A percentile compares a stretch with the other conserved stretches of the same genome.
Evolutionary conservation across 2,888 invertebrate genomes (phyloP).

Genomic region (Tuta absoluta): DNA sequence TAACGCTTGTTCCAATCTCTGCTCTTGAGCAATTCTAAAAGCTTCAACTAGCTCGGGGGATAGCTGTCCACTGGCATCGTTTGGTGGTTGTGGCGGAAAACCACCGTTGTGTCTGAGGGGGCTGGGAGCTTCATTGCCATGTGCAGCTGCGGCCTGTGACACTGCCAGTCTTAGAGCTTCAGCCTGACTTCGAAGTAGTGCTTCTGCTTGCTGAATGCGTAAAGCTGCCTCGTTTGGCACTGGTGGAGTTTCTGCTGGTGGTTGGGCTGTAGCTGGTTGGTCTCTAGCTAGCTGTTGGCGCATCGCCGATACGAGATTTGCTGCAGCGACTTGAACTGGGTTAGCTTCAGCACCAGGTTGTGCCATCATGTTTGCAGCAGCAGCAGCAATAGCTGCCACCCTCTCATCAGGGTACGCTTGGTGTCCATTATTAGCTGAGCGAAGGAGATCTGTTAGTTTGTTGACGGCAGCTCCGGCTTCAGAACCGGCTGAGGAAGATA

Average conservation of each 20-base stretch:
- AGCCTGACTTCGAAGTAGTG: constrained; percentile 90
- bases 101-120: constrained; percentile 76
- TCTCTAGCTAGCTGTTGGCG: constrained; percentile 81
- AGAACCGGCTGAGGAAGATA: constrained; percentile 90
- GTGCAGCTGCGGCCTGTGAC: constrained; percentile 84
- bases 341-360: constrained; percentile 83
- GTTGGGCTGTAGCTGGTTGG: constrained; percentile 80
- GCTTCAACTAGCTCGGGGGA: constrained; percentile 87
- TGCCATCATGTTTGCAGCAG: constrained; percentile 82
- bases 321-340: constrained; percentile 87
- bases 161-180: constrained; percentile 92
- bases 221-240: constrained; percentile 89
- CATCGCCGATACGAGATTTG: constrained; percentile 89
- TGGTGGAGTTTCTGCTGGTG: constrained; percentile 88
- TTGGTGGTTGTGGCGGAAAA: constrained; percentile 66
- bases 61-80: constrained; percentile 78
- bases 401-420: constrained; percentile 84
- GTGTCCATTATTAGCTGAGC: constrained; percentile 84
- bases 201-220: constrained; percentile 90
- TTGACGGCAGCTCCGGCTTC: constrained; percentile 85
- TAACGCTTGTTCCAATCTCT: constrained; percentile 90
- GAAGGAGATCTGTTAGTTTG: constrained; percentile 81
- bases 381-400: constrained; percentile 87
- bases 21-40: constrained; percentile 86
- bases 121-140: constrained; percentile 66